These are phyloP conservation scores for Pipa parva DNA, from an alignment of 2,113 vertebrate species.

Conservation along the genomic window DNA sequence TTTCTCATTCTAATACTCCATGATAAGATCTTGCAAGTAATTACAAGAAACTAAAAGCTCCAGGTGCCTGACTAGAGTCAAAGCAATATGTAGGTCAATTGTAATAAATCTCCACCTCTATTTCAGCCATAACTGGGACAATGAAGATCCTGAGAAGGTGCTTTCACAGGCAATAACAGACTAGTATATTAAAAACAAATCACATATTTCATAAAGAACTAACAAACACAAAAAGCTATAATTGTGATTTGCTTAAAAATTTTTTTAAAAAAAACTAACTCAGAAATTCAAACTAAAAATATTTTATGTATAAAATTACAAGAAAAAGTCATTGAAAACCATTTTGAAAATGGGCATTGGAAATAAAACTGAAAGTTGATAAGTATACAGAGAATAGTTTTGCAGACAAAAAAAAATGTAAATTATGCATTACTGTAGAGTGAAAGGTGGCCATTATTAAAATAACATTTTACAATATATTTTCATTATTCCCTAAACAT, in stretches of 20 bases:
- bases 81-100: conserved; percentile 33
- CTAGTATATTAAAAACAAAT: conserved; percentile 15
- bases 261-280: too few species aligned
- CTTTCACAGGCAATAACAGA: conserved; percentile 20
- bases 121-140: conserved; percentile 25
- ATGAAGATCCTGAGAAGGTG: conserved; percentile 31
- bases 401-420: too few species aligned
- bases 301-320: too few species aligned
- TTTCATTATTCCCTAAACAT: not conserved
- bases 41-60: conserved; percentile 30
- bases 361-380: too few species aligned
- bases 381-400: too few species aligned
- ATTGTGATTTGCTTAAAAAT: not conserved
- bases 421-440: too few species aligned
- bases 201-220: conserved; percentile 1
- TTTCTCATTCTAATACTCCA: not conserved
- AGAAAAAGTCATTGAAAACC: too few species aligned
- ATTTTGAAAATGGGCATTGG: too few species aligned
- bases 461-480: not conserved
- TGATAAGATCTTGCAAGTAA: not conserved
- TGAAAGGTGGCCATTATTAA: too few species aligned
- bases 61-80: conserved; percentile 14
- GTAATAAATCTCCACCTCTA: conserved; percentile 39
- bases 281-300: too few species aligned
- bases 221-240: not conserved